These are phyloP conservation scores for Drosophila nasuta DNA, from an alignment of 1,140 invertebrate genomes.

Conservation along the genomic window DNA sequence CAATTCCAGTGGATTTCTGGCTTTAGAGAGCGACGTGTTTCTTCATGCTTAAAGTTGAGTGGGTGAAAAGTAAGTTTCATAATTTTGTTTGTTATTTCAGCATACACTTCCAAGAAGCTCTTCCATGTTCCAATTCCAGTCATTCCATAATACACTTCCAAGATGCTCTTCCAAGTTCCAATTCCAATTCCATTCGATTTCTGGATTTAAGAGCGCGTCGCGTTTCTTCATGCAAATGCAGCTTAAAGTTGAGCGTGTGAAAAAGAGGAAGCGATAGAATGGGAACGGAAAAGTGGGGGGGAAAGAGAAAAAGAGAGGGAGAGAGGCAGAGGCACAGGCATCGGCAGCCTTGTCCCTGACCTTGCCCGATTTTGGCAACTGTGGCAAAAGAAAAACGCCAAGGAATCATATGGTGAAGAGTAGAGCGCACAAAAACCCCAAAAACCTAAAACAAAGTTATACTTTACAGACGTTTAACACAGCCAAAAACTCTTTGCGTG, in stretches of 20 bases:
- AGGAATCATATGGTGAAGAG: slow-evolving; percentile 49
- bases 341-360: slow-evolving; percentile 71
- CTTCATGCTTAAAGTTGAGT: no score
- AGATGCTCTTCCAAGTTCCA: neutral
- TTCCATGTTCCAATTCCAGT: neutral
- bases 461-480: slow-evolving; percentile 77
- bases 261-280: slow-evolving; percentile 4
- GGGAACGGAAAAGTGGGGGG: neutral
- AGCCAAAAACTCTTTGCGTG: slow-evolving; percentile 17
- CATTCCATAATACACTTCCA: neutral
- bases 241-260: slow-evolving; percentile 18
- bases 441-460: slow-evolving; percentile 84
- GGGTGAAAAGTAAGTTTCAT: no score
- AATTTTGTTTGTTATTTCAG: no score
- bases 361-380: slow-evolving; percentile 77
- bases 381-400: slow-evolving; percentile 68
- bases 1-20: no score
- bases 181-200: neutral
- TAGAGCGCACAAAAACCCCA: slow-evolving; percentile 61
- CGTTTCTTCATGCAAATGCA: slow-evolving; percentile 10
- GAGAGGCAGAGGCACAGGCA: neutral
- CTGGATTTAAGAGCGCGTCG: neutral
- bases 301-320: no score
- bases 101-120: no score
- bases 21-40: no score